Conservation (phyloP, 2,888 invertebrate species). For the Dioctria linearis region DNA sequence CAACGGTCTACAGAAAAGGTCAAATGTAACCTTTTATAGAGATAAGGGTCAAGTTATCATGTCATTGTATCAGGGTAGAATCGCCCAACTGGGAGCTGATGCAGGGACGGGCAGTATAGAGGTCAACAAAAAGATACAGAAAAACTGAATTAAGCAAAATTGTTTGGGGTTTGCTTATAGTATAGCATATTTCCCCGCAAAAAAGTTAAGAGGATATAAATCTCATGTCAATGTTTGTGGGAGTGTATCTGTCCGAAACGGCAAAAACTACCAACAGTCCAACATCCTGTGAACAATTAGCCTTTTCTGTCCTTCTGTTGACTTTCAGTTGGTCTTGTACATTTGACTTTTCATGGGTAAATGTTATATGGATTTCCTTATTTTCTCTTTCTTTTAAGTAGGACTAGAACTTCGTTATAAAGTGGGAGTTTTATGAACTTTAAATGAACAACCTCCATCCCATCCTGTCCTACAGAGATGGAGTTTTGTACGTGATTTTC, state of each 20-base stretch:
- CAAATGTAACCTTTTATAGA: slow-evolving; percentile 38
- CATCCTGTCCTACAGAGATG: not conserved
- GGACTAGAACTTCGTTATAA: not conserved
- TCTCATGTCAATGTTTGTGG: slow-evolving; percentile 48
- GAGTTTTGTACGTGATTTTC: not conserved
- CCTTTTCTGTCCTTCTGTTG: slow-evolving; percentile 36
- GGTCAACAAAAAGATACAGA: not conserved
- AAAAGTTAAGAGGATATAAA: slow-evolving; percentile 36
- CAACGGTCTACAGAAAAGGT: slow-evolving; percentile 29
- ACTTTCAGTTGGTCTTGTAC: slow-evolving; percentile 32
- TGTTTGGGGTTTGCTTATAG: slow-evolving; percentile 32
- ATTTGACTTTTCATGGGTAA: slow-evolving; percentile 36
- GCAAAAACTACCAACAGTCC: slow-evolving; percentile 22
- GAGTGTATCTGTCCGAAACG: slow-evolving; percentile 37
- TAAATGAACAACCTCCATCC: slow-evolving; percentile 18
- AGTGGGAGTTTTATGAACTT: slow-evolving; percentile 17
- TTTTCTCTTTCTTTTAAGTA: not conserved
- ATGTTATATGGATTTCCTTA: slow-evolving; percentile 33
- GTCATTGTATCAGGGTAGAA: slow-evolving; percentile 44
- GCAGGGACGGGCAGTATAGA: not conserved
- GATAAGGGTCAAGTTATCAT: slow-evolving; percentile 50
- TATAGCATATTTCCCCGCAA: not conserved
- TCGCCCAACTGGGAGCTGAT: slow-evolving; percentile 14
- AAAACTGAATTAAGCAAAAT: slow-evolving; percentile 46
- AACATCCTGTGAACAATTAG: slow-evolving; percentile 45